Conservation (phyloP, 2,797 vertebrate genomes). For the Diglossa cyanea region DNA sequence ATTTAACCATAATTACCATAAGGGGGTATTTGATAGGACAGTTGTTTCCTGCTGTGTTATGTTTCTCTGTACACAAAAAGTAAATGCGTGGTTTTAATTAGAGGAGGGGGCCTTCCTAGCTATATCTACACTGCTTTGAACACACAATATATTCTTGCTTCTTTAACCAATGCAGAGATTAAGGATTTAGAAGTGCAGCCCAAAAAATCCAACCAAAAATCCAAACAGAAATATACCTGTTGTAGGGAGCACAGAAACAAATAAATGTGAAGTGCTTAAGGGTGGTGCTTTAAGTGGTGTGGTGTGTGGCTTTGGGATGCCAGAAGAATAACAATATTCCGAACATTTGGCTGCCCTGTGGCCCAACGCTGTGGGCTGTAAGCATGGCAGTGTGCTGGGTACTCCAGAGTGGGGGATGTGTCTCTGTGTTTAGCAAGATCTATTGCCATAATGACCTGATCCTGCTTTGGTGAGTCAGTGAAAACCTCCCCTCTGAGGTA, state of each 20-base stretch:
- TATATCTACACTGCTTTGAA: neutral
- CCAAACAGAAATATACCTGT: neutral
- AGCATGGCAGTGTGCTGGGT: neutral
- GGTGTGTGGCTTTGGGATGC: neutral
- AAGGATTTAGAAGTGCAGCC: neutral
- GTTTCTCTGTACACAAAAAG: neutral
- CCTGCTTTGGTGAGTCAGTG: neutral
- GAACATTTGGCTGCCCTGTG: neutral
- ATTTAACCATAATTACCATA: conserved; percentile 32
- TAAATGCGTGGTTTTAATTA: conserved; percentile 26
- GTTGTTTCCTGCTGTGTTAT: conserved; percentile 45
- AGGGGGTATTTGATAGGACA: conserved; percentile 30
- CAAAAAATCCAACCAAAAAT: neutral
- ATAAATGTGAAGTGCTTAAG: neutral
- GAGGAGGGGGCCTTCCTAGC: neutral
- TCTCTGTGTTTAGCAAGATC: neutral
- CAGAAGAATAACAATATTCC: neutral
- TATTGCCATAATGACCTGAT: neutral
- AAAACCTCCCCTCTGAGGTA: neutral
- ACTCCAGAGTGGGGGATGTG: neutral
- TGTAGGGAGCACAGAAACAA: neutral
- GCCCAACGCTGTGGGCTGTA: neutral
- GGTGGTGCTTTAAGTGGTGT: neutral
- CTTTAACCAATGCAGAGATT: neutral
- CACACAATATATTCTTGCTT: neutral